A percentile compares a stretch with the other conserved stretches of the same genome.
These are phyloP conservation scores for Bufotes viridis DNA, from an alignment of 2,797 vertebrate species.

Conservation along the genomic window DNA sequence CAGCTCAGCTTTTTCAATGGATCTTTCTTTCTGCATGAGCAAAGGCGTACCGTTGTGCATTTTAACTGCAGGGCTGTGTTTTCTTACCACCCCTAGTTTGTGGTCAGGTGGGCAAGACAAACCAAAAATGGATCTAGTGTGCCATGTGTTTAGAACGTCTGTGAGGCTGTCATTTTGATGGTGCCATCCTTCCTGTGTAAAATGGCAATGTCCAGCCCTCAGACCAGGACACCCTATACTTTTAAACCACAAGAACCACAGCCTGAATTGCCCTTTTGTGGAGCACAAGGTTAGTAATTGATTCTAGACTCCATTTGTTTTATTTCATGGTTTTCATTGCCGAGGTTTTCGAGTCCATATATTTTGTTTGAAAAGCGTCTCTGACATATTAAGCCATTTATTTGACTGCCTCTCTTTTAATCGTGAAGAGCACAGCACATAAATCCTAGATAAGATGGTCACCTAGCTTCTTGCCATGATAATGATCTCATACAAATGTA, in stretches of 20 bases:
- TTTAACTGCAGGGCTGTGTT: slow-evolving; percentile 64
- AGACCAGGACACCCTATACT: slow-evolving; percentile 76
- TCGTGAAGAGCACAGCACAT: slow-evolving; percentile 28
- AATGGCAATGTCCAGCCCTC: slow-evolving; percentile 75
- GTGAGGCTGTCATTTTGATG: slow-evolving; percentile 76
- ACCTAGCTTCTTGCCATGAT: slow-evolving; percentile 19
- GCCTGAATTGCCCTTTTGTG: slow-evolving; percentile 79
- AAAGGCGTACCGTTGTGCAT: slow-evolving; percentile 69
- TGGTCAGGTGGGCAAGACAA: slow-evolving; percentile 65
- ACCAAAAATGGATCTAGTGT: slow-evolving; percentile 63
- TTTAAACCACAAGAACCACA: slow-evolving; percentile 79
- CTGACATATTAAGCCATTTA: slow-evolving; percentile 56
- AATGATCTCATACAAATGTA: slow-evolving; percentile 32
- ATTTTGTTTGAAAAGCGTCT: slow-evolving; percentile 36
- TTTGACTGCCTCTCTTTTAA: slow-evolving; percentile 39
- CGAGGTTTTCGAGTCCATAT: slow-evolving; percentile 54
- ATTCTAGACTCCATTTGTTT: slow-evolving; percentile 62
- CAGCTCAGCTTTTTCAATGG: slow-evolving; percentile 66
- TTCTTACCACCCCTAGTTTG: slow-evolving; percentile 62
- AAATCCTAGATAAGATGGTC: slow-evolving; percentile 43
- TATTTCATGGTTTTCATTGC: slow-evolving; percentile 57
- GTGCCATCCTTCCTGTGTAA: slow-evolving; percentile 84
- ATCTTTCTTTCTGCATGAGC: slow-evolving; percentile 64
- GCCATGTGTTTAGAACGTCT: slow-evolving; percentile 67
- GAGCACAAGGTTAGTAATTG: slow-evolving; percentile 67